Base-by-base conservation (phyloP, 2,888 invertebrate genomes). In the Octonoba sinensis region DNA sequence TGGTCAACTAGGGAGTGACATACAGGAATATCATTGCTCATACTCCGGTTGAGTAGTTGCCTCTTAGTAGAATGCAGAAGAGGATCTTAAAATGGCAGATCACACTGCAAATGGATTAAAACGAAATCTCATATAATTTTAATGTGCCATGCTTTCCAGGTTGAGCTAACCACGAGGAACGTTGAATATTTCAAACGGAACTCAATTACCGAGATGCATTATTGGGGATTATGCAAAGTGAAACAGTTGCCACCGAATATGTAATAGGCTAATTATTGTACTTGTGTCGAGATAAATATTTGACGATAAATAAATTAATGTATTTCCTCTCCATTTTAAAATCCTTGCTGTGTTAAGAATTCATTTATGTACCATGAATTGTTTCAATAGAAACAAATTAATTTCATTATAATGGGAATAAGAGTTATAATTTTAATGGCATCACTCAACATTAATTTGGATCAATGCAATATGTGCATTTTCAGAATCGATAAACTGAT, bases 41-140 rank as follows among this genome's bases (percentile, higher is more conserved):
- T 36, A 36, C 36, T 36, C 36, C 8, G 36, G 36, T 36, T 36
- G 36, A 36, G 36, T 36, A 36, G 36, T 36, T 36, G 36, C 36
- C 36, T 36, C 36, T 36, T 36, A 36, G 36, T 36, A 36, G 36
- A 36, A 36, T 36, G 27, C 51, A 20, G 20, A 44, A 56, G 59
- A 15, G 24, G 20, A 27, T 46, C 64, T 70, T 70, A 64, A 59
- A 71, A 66, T 66, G 49, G 62, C 56, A 44, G 71, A 59, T 57
- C 72, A 62, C 27, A 78, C 56, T 57, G 71, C 47, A 71, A 72
- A 72, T 70, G 69, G 54, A 77, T 77, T 71, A 71, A 71, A 65
- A 72, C 59, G 57, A 71, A 67, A 71, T 77, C 57, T 71, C 56
- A 77, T 71, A 71, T 77, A 77, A 77, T 64, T 77, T 77, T 77